These are phyloP conservation scores for Eurytoma californica DNA, from an alignment of 2,888 invertebrate species.

Conservation along the genomic window DNA sequence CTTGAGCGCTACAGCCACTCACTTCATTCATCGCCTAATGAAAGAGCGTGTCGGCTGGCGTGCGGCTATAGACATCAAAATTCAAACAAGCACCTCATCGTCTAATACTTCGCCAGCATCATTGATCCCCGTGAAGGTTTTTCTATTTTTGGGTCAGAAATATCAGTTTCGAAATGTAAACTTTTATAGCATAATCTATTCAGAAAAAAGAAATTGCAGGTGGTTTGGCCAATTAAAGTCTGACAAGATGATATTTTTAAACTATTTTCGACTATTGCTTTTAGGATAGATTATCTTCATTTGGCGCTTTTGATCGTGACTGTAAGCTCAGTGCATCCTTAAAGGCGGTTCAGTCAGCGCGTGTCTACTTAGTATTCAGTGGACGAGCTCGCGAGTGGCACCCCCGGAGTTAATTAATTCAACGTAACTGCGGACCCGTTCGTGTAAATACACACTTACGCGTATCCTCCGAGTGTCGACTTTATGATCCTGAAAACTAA, in stretches of 20 bases:
- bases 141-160: background rate
- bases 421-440: constrained; percentile 58
- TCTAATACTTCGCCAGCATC: constrained; percentile 31
- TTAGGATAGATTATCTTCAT: no score
- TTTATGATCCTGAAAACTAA: no score
- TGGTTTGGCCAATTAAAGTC: no score
- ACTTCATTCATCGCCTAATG: constrained; percentile 55
- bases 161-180: no score
- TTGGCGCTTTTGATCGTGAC: no score
- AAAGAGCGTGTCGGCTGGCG: constrained; percentile 50
- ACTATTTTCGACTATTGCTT: no score
- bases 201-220: no score
- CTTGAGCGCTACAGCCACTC: constrained; percentile 15
- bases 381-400: constrained; percentile 57
- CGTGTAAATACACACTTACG: constrained; percentile 62
- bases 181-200: no score
- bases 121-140: background rate
- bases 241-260: no score
- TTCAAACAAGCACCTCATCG: constrained; percentile 60
- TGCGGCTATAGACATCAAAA: constrained; percentile 49
- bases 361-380: constrained; percentile 63
- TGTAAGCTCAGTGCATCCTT: background rate
- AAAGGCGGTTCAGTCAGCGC: constrained; percentile 23
- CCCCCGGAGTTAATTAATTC: constrained; percentile 64
- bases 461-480: constrained; percentile 52